phyloP scores from a whole-genome alignment of 2,888 invertebrate genomes.

The Monopis laevigella region DNA sequence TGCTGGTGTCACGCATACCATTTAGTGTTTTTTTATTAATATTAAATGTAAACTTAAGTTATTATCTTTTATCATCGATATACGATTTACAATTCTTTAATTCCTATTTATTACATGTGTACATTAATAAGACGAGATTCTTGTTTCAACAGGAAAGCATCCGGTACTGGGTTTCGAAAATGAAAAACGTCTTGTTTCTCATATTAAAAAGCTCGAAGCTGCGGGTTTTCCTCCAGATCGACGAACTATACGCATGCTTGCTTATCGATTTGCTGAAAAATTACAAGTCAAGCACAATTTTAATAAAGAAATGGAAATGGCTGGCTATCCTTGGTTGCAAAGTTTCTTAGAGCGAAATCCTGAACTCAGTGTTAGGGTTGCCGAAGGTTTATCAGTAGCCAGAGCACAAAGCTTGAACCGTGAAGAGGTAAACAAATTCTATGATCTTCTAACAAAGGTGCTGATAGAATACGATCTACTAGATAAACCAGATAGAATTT shows the following conservation, averaged over 20 bases:
- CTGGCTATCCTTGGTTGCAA: constrained; percentile 23
- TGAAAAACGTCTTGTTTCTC: constrained; percentile 21
- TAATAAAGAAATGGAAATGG: constrained; percentile 22
- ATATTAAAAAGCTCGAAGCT: constrained; percentile 20
- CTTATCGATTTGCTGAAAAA: constrained; percentile 15
- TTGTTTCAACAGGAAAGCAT: constrained; percentile 14
- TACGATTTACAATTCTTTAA: background rate
- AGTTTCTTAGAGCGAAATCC: constrained; percentile 22
- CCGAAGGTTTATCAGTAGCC: constrained; percentile 25
- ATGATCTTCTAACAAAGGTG: constrained; percentile 21
- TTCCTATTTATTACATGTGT: background rate
- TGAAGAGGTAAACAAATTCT: constrained; percentile 24
- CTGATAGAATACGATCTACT: constrained; percentile 23
- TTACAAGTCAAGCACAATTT: constrained; percentile 19
- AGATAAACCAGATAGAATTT: constrained; percentile 27
- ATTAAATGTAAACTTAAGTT: too few relatives aligned
- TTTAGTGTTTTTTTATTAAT: too few relatives aligned
- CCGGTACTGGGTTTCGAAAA: constrained; percentile 18
- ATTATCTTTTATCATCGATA: background rate
- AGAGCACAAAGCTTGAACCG: constrained; percentile 23
- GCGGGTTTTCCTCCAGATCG: constrained; percentile 21
- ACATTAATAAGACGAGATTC: too few relatives aligned
- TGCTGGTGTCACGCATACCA: too few relatives aligned
- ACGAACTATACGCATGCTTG: constrained; percentile 8
- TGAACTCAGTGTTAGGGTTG: constrained; percentile 23